phyloP scores from a whole-genome alignment of 2,797 vertebrate genomes.

The Protosalanx chinensis region DNA sequence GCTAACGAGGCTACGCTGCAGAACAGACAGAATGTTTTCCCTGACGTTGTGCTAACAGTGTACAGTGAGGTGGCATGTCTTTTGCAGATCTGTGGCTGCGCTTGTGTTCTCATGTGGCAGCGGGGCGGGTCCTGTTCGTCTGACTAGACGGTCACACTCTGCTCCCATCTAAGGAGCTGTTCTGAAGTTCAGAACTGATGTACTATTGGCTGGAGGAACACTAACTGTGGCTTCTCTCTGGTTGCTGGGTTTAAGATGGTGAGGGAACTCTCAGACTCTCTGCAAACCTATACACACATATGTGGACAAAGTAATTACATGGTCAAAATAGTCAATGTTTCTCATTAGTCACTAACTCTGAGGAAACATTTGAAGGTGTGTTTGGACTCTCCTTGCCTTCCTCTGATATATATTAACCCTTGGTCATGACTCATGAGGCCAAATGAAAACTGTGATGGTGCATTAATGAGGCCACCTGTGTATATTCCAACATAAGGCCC shows the following conservation, averaged over 20 bases:
- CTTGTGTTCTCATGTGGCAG: conserved; percentile 20
- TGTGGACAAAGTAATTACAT: too few species aligned
- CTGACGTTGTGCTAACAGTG: not conserved
- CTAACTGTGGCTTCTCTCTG: conserved; percentile 34
- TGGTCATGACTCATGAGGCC: conserved; percentile 76
- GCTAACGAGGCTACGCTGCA: conserved; percentile 6
- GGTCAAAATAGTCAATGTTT: too few species aligned
- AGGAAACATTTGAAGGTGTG: too few species aligned
- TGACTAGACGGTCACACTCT: conserved; percentile 28
- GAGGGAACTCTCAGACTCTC: conserved; percentile 25
- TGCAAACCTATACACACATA: too few species aligned
- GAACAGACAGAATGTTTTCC: not conserved
- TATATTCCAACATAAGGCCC: conserved; percentile 68
- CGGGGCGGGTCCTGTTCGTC: conserved; percentile 36
- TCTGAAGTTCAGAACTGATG: conserved; percentile 58
- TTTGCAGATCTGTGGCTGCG: too few species aligned
- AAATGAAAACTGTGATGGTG: conserved; percentile 86
- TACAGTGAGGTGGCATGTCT: not conserved
- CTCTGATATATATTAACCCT: conserved; percentile 73
- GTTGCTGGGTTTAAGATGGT: conserved; percentile 4
- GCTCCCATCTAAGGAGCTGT: conserved; percentile 53
- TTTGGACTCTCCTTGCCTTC: conserved; percentile 7
- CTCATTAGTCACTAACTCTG: too few species aligned
- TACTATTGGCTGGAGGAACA: conserved; percentile 21
- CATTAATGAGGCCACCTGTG: conserved; percentile 86